A percentile compares a stretch with the other conserved stretches of the same genome.
These are phyloP conservation scores for Baccha elongata DNA, from an alignment of 2,888 invertebrate genomes.

Conservation along the genomic window DNA sequence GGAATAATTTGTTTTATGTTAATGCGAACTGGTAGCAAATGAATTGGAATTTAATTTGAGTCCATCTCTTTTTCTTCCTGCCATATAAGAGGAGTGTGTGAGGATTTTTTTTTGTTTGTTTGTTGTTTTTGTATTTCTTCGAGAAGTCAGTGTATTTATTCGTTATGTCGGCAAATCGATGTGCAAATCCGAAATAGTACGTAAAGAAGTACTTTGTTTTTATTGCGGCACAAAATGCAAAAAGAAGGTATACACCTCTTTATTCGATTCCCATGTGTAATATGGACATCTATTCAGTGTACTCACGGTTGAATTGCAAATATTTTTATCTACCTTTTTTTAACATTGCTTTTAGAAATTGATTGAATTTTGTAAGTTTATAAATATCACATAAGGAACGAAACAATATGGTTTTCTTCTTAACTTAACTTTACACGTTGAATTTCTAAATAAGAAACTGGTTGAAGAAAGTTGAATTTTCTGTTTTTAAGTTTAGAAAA, in stretches of 20 bases:
- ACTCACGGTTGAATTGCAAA: conserved; percentile 59
- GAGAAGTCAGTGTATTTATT: conserved; percentile 46
- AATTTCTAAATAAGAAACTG: too few species aligned
- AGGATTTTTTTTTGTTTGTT: conserved; percentile 34
- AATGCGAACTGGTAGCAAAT: conserved; percentile 79
- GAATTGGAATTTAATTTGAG: conserved; percentile 82
- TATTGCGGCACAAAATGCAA: conserved; percentile 41
- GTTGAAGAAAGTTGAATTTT: too few species aligned
- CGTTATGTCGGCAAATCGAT: conserved; percentile 68
- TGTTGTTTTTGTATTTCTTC: background rate
- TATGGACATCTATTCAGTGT: background rate
- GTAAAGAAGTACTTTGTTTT: conserved; percentile 47
- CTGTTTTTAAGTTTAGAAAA: too few species aligned
- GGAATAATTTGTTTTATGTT: conserved; percentile 83
- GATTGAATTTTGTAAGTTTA: too few species aligned
- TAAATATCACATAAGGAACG: too few species aligned
- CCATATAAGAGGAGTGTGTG: conserved; percentile 58
- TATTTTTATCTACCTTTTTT: conserved; percentile 33
- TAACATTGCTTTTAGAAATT: too few species aligned
- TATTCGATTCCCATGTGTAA: conserved; percentile 43
- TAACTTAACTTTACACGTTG: too few species aligned
- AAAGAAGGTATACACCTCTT: conserved; percentile 31
- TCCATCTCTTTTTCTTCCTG: conserved; percentile 70
- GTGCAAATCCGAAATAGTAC: conserved; percentile 61
- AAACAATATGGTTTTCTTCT: too few species aligned